Evolutionary conservation across 2,888 invertebrate genomes (phyloP).

Genomic region (Plebejus melissa): DNA sequence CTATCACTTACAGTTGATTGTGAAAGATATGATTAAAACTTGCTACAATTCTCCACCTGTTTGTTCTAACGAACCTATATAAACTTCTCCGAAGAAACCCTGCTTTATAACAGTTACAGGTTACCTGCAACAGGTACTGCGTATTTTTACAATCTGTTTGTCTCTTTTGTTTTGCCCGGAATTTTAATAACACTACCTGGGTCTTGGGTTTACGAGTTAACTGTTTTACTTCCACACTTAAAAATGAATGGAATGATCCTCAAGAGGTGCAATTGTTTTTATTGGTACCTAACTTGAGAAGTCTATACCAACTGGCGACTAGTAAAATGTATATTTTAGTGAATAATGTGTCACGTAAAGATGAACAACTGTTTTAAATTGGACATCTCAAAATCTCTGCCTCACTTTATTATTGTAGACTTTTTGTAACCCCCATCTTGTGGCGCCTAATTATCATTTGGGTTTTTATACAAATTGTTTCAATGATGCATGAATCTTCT

Average conservation of each 20-base stretch:
- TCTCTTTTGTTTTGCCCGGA: slow-evolving; percentile 4
- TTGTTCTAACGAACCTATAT: slow-evolving; percentile 6
- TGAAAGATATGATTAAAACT: background rate
- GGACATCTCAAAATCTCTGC: background rate
- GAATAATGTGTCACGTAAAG: background rate
- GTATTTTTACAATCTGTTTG: background rate
- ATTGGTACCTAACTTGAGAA: background rate
- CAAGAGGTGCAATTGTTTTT: slow-evolving; percentile 13
- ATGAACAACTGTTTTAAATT: background rate
- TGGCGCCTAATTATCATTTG: background rate
- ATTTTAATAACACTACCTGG: slow-evolving; percentile 7
- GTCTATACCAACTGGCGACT: background rate
- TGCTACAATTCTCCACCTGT: background rate
- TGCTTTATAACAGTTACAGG: background rate
- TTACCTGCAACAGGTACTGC: background rate
- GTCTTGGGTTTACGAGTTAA: slow-evolving; percentile 6
- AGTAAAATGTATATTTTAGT: background rate
- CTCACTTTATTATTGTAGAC: background rate
- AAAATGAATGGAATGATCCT: background rate
- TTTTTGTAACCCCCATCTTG: background rate
- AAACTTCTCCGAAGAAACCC: background rate
- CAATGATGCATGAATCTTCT: background rate
- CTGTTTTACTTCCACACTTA: slow-evolving; percentile 10
- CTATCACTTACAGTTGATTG: background rate
- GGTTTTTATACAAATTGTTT: background rate